Conservation (phyloP, 2,888 invertebrate genomes). For the Perithous albicinctus region DNA sequence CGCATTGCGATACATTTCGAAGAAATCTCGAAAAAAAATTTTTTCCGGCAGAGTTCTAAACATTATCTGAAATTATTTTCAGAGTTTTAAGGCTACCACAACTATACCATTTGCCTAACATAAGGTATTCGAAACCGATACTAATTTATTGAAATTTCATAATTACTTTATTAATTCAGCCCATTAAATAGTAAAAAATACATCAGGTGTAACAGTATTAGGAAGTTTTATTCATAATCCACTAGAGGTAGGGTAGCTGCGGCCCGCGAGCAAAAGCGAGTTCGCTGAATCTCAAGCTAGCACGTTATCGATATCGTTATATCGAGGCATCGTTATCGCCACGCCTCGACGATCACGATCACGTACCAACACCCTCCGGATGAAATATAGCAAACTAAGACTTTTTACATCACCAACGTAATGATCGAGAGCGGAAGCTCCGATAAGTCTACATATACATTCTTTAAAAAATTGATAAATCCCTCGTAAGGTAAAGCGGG, state of each 20-base stretch:
- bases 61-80: neutral
- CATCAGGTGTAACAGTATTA: neutral
- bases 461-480: slow-evolving; percentile 30
- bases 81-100: neutral
- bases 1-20: too few relatives aligned
- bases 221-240: neutral
- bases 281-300: slow-evolving; percentile 13
- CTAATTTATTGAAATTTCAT: neutral
- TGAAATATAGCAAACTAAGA: slow-evolving; percentile 56
- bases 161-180: neutral
- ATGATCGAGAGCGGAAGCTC: slow-evolving; percentile 49
- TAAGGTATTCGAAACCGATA: neutral
- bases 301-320: slow-evolving; percentile 66
- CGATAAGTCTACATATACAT: neutral
- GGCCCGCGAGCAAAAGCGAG: slow-evolving; percentile 28
- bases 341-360: slow-evolving; percentile 62
- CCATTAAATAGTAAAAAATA: neutral
- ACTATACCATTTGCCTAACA: neutral
- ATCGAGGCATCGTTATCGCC: slow-evolving; percentile 64
- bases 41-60: too few relatives aligned
- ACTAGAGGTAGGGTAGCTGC: neutral
- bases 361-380: slow-evolving; percentile 43
- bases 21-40: too few relatives aligned
- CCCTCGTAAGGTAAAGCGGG: neutral
- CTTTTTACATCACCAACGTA: slow-evolving; percentile 40